These are phyloP conservation scores for Drosophila nebulosa DNA, from an alignment of 1,140 invertebrate genomes.

Conservation along the genomic window DNA sequence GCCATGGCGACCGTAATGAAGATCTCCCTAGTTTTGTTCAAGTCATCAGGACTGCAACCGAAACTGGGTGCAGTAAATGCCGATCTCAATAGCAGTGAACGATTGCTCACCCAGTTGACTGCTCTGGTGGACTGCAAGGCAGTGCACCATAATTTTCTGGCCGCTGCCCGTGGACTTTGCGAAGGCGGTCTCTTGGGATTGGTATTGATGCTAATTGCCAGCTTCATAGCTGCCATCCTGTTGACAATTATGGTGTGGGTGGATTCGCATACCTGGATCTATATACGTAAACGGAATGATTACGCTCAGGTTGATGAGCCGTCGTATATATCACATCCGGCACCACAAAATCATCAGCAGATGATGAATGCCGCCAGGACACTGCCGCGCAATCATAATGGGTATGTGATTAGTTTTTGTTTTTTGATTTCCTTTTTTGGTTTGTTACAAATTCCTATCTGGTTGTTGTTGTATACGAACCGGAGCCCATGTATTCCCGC, in stretches of 20 bases:
- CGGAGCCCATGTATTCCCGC: conserved; percentile 42
- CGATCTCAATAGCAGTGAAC: conserved; percentile 87
- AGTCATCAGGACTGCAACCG: conserved; percentile 84
- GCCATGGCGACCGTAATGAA: conserved; percentile 79
- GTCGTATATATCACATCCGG: conserved; percentile 79
- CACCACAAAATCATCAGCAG: conserved; percentile 79
- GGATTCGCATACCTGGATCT: conserved; percentile 97
- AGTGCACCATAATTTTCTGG: conserved; percentile 89
- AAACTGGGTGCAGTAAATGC: conserved; percentile 87
- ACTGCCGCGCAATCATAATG: conserved; percentile 80
- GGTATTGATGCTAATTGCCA: conserved; percentile 91
- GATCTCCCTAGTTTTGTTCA: conserved; percentile 77
- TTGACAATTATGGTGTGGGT: conserved; percentile 96
- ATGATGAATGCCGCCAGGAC: conserved; percentile 80
- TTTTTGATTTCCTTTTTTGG: background rate
- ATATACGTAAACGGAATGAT: conserved; percentile 88
- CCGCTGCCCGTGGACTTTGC: conserved; percentile 89
- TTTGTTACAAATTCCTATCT: background rate
- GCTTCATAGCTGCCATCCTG: conserved; percentile 90
- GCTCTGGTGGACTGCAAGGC: conserved; percentile 90
- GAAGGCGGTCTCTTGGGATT: conserved; percentile 90
- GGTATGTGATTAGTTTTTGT: conserved; percentile 50
- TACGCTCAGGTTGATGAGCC: conserved; percentile 80
- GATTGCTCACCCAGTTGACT: conserved; percentile 83
- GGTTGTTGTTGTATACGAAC: conserved; percentile 13